A percentile compares a stretch with the other conserved stretches of the same genome.
Conservation (phyloP, 2,797 vertebrate species). For the Phalloptychus januarius region DNA sequence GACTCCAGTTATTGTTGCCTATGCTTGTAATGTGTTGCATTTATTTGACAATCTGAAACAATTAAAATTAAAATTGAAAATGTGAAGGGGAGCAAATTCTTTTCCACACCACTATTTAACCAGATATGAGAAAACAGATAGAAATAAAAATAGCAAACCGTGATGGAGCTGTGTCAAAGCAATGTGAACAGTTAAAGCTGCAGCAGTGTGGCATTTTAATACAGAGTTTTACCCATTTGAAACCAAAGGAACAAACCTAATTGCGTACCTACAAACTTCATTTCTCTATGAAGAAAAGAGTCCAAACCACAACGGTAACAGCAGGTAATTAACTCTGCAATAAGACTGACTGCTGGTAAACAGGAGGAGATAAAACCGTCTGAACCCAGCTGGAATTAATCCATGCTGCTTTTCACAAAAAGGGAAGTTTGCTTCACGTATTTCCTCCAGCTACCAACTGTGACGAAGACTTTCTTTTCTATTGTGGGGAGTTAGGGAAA, state of each 20-base stretch:
- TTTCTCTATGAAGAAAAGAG: constrained; percentile 28
- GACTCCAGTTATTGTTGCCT: not conserved
- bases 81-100: not conserved
- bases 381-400: constrained; percentile 31
- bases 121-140: not conserved
- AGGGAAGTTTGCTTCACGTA: constrained; percentile 28
- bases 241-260: not conserved
- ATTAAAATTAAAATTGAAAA: too few relatives aligned
- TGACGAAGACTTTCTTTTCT: constrained; percentile 26
- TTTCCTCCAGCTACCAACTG: constrained; percentile 33
- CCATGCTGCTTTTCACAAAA: constrained; percentile 20
- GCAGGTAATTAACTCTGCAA: constrained; percentile 35
- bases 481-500: constrained; percentile 22
- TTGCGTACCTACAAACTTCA: constrained; percentile 20
- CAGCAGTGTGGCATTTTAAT: not conserved
- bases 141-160: not conserved
- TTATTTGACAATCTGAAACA: not conserved
- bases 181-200: not conserved
- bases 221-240: not conserved
- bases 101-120: not conserved
- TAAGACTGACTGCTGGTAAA: constrained; percentile 12
- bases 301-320: constrained; percentile 6
- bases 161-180: not conserved
- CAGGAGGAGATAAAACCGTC: constrained; percentile 23
- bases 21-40: not conserved